Evolutionary conservation across 1,140 invertebrate species (phyloP).

Genomic region (Calephelis virginiensis): DNA sequence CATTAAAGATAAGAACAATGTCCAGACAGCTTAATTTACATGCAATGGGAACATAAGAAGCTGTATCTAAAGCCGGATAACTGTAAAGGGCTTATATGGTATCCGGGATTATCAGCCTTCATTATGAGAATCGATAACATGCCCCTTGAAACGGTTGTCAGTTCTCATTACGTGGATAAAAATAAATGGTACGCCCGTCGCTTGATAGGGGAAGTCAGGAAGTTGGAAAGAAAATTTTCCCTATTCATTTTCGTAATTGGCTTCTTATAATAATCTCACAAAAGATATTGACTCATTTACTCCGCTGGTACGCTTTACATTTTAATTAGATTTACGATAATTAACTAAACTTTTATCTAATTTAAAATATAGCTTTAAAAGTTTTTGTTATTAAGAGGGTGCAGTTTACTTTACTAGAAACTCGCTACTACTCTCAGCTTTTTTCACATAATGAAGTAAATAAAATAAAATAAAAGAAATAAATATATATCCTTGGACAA

Average conservation of each 20-base stretch:
- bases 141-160: slow-evolving; percentile 51
- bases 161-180: slow-evolving; percentile 58
- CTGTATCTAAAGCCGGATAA: slow-evolving; percentile 10
- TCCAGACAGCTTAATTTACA: slow-evolving; percentile 3
- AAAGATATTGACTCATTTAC: not conserved
- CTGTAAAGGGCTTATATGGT: slow-evolving; percentile 14
- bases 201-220: slow-evolving; percentile 44
- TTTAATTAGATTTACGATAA: not conserved
- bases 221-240: slow-evolving; percentile 46
- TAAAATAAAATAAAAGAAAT: too few species aligned
- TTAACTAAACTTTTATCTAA: not conserved
- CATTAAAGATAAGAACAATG: too few species aligned
- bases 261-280: slow-evolving; percentile 43
- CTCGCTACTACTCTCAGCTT: too few species aligned
- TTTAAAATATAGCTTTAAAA: too few species aligned
- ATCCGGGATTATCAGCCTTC: slow-evolving; percentile 16
- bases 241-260: slow-evolving; percentile 58
- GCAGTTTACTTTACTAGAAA: too few species aligned
- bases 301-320: not conserved
- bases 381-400: too few species aligned
- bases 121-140: slow-evolving; percentile 36
- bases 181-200: slow-evolving; percentile 52
- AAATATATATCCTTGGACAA: too few species aligned
- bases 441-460: too few species aligned
- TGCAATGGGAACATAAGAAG: slow-evolving; percentile 4